These are phyloP conservation scores for Coenonympha arcania DNA, from an alignment of 2,888 invertebrate species.

Conservation along the genomic window DNA sequence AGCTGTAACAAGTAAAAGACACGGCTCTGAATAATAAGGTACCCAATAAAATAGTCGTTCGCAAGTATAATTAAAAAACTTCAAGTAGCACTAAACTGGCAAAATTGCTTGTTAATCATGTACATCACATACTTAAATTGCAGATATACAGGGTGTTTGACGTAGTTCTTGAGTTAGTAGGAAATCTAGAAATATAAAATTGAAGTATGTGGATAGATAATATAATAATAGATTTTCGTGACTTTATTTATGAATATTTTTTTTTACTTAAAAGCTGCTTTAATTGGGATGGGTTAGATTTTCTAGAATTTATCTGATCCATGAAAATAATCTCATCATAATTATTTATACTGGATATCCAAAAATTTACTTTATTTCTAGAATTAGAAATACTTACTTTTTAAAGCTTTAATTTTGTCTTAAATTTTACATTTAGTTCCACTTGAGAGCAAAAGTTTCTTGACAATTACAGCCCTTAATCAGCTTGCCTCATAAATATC, in stretches of 20 bases:
- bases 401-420: slow-evolving; percentile 1
- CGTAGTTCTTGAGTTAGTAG: not conserved
- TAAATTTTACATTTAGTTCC: slow-evolving; percentile 14
- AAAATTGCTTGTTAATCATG: slow-evolving; percentile 50
- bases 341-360: too few species aligned
- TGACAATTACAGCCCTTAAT: slow-evolving; percentile 63
- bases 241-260: too few species aligned
- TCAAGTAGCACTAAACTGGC: slow-evolving; percentile 47
- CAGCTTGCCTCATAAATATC: slow-evolving; percentile 66
- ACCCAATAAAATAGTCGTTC: slow-evolving; percentile 42
- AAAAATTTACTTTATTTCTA: not conserved
- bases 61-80: slow-evolving; percentile 50
- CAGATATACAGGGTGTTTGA: not conserved
- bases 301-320: too few species aligned
- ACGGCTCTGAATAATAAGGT: slow-evolving; percentile 36
- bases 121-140: slow-evolving; percentile 10
- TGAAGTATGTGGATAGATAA: not conserved
- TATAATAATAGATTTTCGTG: too few species aligned
- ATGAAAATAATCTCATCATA: too few species aligned
- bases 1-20: slow-evolving; percentile 6
- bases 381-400: not conserved
- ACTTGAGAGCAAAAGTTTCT: slow-evolving; percentile 30
- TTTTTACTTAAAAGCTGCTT: too few species aligned
- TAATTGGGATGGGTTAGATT: too few species aligned
- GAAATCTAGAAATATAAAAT: not conserved